Evolutionary conservation across 2,888 invertebrate genomes (phyloP).

Genomic region (Zelleria hepariella): DNA sequence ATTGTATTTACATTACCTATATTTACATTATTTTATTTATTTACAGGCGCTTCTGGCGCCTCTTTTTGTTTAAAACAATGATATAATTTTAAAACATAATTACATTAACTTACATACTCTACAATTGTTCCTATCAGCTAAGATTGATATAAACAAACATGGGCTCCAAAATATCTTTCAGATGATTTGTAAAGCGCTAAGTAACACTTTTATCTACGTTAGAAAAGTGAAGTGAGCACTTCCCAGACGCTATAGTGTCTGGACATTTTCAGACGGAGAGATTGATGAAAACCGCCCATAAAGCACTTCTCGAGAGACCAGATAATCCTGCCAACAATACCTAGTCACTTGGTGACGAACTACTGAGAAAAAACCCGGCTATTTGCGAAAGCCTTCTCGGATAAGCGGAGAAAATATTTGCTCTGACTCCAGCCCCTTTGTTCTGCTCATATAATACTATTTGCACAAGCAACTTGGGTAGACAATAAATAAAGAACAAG

Average conservation of each 20-base stretch:
- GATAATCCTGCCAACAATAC: not conserved
- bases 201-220: too few species aligned
- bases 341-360: not conserved
- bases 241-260: too few species aligned
- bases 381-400: not conserved
- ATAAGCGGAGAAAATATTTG: not conserved
- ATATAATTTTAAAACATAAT: not conserved
- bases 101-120: not conserved
- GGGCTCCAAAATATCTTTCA: too few species aligned
- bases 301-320: not conserved
- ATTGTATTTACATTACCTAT: slow-evolving; percentile 3
- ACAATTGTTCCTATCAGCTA: not conserved
- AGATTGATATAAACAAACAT: too few species aligned
- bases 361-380: not conserved
- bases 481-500: slow-evolving; percentile 18
- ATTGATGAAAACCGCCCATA: not conserved
- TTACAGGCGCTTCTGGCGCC: slow-evolving; percentile 1
- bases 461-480: not conserved
- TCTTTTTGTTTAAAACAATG: not conserved
- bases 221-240: too few species aligned
- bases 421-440: not conserved
- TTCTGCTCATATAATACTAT: not conserved
- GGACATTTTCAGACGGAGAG: not conserved
- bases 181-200: too few species aligned
- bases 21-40: slow-evolving; percentile 13